Base-by-base conservation (phyloP, 2,888 invertebrate species). In the Pseudoips prasinana region DNA sequence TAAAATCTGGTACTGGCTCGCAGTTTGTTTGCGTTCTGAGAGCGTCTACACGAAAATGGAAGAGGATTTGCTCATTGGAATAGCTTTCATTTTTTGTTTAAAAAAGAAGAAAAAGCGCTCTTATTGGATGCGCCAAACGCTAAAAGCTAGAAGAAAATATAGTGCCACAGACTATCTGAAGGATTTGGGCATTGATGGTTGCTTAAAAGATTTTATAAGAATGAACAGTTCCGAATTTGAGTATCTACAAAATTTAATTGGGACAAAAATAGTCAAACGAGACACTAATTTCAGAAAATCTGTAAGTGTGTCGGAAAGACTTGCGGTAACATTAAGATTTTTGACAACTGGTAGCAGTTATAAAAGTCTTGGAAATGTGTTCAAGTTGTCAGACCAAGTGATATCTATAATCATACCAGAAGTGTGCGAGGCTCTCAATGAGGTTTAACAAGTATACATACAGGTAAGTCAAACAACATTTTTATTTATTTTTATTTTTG, bases 41-140 rank as follows among this genome's bases (percentile, higher is more conserved):
- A 32, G 30, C 41, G 45, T 47, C 42, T 45, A 48, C 48, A 47
- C 42, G 46, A 43, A 49, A 50, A n/a, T n/a, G n/a, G n/a, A n/a
- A n/a, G n/a, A n/a, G n/a, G n/a, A n/a, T n/a, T n/a, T n/a, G n/a
- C n/a, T 27, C 22, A 35, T 42, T 44, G 48, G 40, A 29, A 38
- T 52, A 46, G 46, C 48, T 44, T 52, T 52, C 27, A 48, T 44
- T 48, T 46, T 48, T 44, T 46, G 43, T 47, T 44, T 28, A 20
- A 28, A 44, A 44, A 39, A 39, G 33, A 44, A 44, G 39, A 44
- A 44, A 39, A 37, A 33, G 39, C 39, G 39, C 39, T 44, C 42
- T 45, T 45, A 47, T 36, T 51, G 47, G 51, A 51, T 47, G 51
- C 51, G 47, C 39, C 51, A 25, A 43, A 47, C 47, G 30, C 44